Conservation (phyloP, 2,797 vertebrate genomes). For the Tachyglossus aculeatus region DNA sequence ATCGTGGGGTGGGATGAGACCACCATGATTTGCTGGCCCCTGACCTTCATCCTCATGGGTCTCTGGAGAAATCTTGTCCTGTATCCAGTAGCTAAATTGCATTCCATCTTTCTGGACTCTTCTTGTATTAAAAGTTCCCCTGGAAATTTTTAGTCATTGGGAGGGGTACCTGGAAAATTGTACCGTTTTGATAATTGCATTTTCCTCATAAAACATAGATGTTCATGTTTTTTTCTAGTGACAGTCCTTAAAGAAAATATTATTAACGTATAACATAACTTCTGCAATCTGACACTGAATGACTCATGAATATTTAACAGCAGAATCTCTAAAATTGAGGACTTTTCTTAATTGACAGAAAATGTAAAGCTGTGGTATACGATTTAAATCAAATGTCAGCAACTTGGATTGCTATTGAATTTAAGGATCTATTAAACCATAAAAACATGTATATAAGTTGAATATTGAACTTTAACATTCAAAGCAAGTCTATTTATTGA, state of each 20-base stretch:
- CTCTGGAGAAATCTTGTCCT: too few species aligned
- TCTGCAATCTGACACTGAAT: too few species aligned
- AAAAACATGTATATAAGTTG: neutral
- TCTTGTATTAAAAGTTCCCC: slow-evolving; percentile 1
- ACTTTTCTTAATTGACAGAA: neutral
- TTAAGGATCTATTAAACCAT: neutral
- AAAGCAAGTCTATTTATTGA: neutral
- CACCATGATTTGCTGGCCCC: too few species aligned
- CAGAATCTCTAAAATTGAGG: slow-evolving; percentile 15
- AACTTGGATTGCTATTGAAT: neutral
- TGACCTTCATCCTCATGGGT: too few species aligned
- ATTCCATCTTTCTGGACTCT: slow-evolving; percentile 1
- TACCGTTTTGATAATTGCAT: slow-evolving; percentile 1
- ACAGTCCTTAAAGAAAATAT: too few species aligned
- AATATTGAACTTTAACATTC: neutral
- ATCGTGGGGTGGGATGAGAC: too few species aligned
- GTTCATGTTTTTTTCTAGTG: too few species aligned
- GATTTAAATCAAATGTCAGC: neutral
- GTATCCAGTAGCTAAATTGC: too few species aligned
- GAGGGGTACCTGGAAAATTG: neutral
- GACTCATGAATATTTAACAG: slow-evolving; percentile 7
- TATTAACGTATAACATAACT: too few species aligned
- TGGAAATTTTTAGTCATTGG: neutral
- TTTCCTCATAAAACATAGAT: slow-evolving; percentile 19
- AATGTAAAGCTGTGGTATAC: slow-evolving; percentile 1